Base-by-base conservation (phyloP, 2,113 vertebrate genomes). In the Argyrosomus japonicus region DNA sequence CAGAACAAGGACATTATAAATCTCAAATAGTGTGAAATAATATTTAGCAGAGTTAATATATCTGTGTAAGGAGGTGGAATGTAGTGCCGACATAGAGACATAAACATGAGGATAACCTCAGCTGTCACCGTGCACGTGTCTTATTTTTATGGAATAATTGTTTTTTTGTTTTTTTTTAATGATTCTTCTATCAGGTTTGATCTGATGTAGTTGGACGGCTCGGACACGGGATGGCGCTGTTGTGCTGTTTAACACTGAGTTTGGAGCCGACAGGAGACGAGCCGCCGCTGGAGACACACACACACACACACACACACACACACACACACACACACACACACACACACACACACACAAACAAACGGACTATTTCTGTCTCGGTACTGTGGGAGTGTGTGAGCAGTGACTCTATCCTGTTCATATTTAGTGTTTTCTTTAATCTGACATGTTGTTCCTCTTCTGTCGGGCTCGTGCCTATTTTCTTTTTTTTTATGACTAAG, bases 141-240 rank as follows among this genome's bases (percentile, higher is more conserved):
- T 74, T 6, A 0, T 14, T 63, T 21, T 29, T n/a, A 45, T 47
- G 6, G 47, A 7, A 40, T 25, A 25, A 5, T 25, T 2, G 12
- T 2, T 6, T 32, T 8, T 29, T 23, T 9, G 1, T 2, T 7
- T 2, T 6, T 32, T 8, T 29, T 23, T 9, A 2, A 36, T 23
- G 23, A 14, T 47, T 47, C 13, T 3, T 29, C 3, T 6, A 14
- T 58, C 21, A 19, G 21, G 60, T 12, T 75, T 43, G 21, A 5
- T 4, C 23, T 12, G 3, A 4, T 80, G 76, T 70, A 83, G 60
- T 32, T 71, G 0, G 36, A 0, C 6, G 1, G 0, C 0, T 17
- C 25, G 4, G 65, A 50, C 90, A 63, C 89, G 15, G 5, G 90
- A 27, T 84, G 89, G 87, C 60, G 89, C n/a, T 79, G 60, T 63